These are phyloP conservation scores for Anguilla obscura DNA, from an alignment of 2,797 vertebrate genomes.

Conservation along the genomic window DNA sequence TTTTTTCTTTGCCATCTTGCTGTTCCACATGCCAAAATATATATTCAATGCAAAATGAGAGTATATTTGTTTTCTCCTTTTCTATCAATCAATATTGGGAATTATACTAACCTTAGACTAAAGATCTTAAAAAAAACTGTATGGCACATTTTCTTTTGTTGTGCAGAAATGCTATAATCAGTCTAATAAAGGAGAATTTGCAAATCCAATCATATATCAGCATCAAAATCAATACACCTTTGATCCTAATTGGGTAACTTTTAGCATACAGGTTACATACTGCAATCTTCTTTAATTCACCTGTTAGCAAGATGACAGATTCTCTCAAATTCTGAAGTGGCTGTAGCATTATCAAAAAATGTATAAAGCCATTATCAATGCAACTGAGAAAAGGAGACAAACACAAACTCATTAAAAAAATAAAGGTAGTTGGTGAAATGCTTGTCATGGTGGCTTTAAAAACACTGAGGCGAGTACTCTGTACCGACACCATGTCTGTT, in stretches of 20 bases:
- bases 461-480: background rate
- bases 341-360: background rate
- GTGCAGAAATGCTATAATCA: constrained; percentile 12
- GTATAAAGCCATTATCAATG: background rate
- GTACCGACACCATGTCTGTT: background rate
- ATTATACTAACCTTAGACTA: background rate
- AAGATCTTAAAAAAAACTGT: constrained; percentile 9
- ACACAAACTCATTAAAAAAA: background rate
- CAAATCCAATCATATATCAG: background rate
- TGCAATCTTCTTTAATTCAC: background rate
- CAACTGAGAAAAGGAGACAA: background rate
- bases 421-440: background rate
- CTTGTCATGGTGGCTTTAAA: background rate
- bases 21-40: constrained; percentile 1
- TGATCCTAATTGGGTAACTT: background rate
- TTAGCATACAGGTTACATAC: background rate
- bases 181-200: background rate
- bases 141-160: constrained; percentile 4
- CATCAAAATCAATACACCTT: background rate
- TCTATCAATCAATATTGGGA: constrained; percentile 1
- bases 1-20: background rate
- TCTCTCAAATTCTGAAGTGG: background rate
- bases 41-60: constrained; percentile 8
- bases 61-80: background rate
- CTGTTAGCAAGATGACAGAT: background rate